Evolutionary conservation across 2,113 vertebrate species (phyloP).

Genomic region (Carassius auratus): DNA sequence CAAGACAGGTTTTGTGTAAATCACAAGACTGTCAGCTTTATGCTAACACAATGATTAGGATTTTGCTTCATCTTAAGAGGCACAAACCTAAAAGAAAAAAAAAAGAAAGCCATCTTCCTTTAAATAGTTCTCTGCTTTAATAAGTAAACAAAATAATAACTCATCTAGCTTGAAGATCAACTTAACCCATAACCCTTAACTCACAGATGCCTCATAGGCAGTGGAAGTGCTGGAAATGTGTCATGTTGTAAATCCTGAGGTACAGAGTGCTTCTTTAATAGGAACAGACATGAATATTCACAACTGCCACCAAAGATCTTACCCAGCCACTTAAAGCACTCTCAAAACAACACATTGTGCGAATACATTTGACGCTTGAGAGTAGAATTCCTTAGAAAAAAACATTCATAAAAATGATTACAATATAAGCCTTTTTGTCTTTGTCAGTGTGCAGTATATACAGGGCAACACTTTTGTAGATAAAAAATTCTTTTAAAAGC

Average conservation of each 20-base stretch:
- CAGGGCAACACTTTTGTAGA: not conserved
- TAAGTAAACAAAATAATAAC: not conserved
- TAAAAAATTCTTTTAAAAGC: not conserved
- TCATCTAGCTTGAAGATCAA: slow-evolving; percentile 2
- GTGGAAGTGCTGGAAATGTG: not conserved
- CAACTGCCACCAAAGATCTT: not conserved
- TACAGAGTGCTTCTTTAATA: not conserved
- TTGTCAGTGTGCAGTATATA: not conserved
- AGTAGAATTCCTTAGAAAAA: not conserved
- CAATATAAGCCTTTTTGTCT: not conserved
- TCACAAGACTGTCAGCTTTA: not conserved
- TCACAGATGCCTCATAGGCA: not conserved
- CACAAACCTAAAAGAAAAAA: not conserved
- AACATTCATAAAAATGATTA: not conserved
- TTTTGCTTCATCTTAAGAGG: not conserved
- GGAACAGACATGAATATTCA: not conserved
- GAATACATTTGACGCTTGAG: not conserved
- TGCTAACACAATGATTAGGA: slow-evolving; percentile 4
- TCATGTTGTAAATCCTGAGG: not conserved
- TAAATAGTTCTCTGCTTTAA: not conserved
- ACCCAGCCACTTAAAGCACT: not conserved
- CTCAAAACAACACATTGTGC: not conserved
- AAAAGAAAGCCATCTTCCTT: not conserved
- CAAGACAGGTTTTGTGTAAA: not conserved
- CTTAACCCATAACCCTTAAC: not conserved